Base-by-base conservation (phyloP, 2,797 vertebrate species). In the Phataginus tetradactyla region DNA sequence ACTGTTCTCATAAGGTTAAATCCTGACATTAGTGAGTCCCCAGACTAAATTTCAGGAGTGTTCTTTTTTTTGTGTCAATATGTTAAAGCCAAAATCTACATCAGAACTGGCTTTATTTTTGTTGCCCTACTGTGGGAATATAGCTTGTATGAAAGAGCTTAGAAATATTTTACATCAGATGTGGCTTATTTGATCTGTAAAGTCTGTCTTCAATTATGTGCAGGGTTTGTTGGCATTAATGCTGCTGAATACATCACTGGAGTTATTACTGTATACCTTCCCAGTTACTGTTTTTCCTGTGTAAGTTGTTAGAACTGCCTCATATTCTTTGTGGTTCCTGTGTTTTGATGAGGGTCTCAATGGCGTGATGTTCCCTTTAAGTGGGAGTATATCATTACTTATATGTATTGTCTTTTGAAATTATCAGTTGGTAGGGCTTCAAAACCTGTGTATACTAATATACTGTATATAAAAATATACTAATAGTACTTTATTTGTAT, bases 151-250 rank as follows among this genome's bases (percentile, higher is more conserved):
- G 42, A 42, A 90, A 86, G 27, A 71, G 17, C 32, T 63, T 66
- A 23, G 32, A 66, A 55, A 12, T 66, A 49, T 75, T 90, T 90
- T 25, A 25, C 59, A 68, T 75, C 34, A 34, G 18, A 18, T 66
- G 39, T 90, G 45, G 11, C 55, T 42, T 59, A 15, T 53, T 78
- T 18, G 45, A 34, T 71, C 37, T 93, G 11, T 71, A 49, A 53
- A n/a, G 29, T 86, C 15, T 92, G 4, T 64, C 69, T 91, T 91
- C 29, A 88, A 2, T 61, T 55, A 51, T 66, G 64, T 78, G 34
- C 20, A 57, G 23, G 45, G 21, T 95, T 34, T 96, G 66, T 59
- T 86, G 45, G 10, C 69, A 86, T 91, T 93, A 90, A 66, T 91
- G n/a, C 49, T 89, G 55, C 32, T 78, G 63, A 85, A 32, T 94